Percentiles rank a stretch among this genome's conserved stretches.
These are phyloP conservation scores for Ochropleura plecta DNA, from an alignment of 2,888 invertebrate species.

Conservation along the genomic window DNA sequence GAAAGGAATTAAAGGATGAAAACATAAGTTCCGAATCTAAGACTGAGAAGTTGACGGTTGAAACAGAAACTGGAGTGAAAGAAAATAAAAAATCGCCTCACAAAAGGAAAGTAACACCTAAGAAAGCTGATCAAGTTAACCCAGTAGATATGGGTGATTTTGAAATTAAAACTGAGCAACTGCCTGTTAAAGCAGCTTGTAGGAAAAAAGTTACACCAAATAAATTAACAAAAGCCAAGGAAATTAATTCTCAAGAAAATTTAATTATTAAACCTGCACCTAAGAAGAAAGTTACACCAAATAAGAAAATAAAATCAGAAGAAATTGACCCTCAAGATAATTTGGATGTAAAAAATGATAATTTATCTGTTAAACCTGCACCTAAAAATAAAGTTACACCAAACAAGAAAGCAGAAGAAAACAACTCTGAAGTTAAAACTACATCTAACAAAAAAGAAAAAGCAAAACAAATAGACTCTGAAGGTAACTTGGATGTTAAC, in stretches of 20 bases:
- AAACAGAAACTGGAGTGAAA: slow-evolving; percentile 26
- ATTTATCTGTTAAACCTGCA: slow-evolving; percentile 35
- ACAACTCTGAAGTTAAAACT: slow-evolving; percentile 29
- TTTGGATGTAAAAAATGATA: slow-evolving; percentile 44
- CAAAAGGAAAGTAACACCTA: slow-evolving; percentile 63
- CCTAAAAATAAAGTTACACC: slow-evolving; percentile 46
- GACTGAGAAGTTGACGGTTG: slow-evolving; percentile 34
- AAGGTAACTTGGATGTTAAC: too few species aligned
- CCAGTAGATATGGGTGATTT: slow-evolving; percentile 57
- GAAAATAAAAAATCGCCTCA: slow-evolving; percentile 47
- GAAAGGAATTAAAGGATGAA: slow-evolving; percentile 64
- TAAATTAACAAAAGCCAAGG: slow-evolving; percentile 38
- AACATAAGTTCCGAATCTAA: slow-evolving; percentile 38
- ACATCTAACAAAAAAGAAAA: slow-evolving; percentile 52
- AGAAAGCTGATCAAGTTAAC: slow-evolving; percentile 30
- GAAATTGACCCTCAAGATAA: slow-evolving; percentile 36
- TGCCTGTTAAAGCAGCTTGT: slow-evolving; percentile 33
- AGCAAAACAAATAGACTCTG: not conserved
- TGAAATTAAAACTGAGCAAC: slow-evolving; percentile 43
- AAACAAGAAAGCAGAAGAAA: slow-evolving; percentile 7
- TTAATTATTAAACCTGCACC: slow-evolving; percentile 45
- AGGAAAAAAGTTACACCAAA: slow-evolving; percentile 53
- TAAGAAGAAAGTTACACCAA: slow-evolving; percentile 47
- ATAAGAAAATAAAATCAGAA: slow-evolving; percentile 5
- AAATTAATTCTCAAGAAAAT: slow-evolving; percentile 37